These are phyloP conservation scores for Hemithea aestivaria DNA, from an alignment of 2,888 invertebrate species.

Conservation along the genomic window DNA sequence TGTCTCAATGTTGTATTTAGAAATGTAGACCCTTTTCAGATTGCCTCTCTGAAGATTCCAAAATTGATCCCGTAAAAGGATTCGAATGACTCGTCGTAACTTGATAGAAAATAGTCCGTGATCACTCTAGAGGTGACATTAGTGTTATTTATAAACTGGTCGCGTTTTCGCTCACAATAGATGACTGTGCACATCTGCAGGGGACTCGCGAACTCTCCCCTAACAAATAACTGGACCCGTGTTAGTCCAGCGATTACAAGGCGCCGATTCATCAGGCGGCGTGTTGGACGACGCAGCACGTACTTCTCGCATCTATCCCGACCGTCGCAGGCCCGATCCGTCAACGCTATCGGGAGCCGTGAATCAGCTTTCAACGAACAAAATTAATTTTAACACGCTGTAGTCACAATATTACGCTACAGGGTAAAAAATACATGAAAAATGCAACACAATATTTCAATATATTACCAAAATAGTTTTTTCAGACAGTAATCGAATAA, in stretches of 20 bases:
- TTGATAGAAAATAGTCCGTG: constrained; percentile 7
- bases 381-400: constrained; percentile 52
- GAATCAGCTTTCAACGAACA: constrained; percentile 48
- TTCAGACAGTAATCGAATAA: constrained; percentile 20
- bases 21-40: constrained; percentile 2
- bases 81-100: constrained; percentile 10
- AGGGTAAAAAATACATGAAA: not conserved
- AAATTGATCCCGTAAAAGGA: no score
- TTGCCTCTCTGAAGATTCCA: no score
- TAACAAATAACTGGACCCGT: constrained; percentile 67
- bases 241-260: constrained; percentile 73
- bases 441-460: constrained; percentile 3
- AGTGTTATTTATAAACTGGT: constrained; percentile 34
- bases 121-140: constrained; percentile 10
- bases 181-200: constrained; percentile 61
- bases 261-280: constrained; percentile 66
- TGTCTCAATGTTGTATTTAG: not conserved
- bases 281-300: constrained; percentile 60
- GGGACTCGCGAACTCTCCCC: constrained; percentile 46
- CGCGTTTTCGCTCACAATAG: constrained; percentile 46
- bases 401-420: constrained; percentile 1
- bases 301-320: constrained; percentile 65
- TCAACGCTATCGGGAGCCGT: constrained; percentile 63
- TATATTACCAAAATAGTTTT: constrained; percentile 11
- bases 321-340: constrained; percentile 62